Conservation (phyloP, 2,113 vertebrate genomes). For the Erythrocercus mccallii region DNA sequence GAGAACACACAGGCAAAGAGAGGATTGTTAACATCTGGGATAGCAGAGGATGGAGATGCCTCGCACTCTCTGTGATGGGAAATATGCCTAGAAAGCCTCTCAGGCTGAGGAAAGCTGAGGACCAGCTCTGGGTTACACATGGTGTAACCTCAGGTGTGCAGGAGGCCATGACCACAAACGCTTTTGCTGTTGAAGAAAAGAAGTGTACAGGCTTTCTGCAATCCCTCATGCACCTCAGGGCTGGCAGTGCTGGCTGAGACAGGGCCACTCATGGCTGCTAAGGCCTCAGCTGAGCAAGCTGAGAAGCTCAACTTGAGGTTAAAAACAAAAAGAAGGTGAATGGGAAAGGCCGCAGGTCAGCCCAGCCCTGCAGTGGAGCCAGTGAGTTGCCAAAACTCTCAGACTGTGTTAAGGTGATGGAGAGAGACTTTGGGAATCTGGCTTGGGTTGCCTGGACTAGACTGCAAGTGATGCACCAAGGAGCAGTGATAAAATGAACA, state of each 20-base stretch:
- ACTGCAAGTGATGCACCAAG: not conserved
- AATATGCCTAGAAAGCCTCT: not conserved
- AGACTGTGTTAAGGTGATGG: not conserved
- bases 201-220: not conserved
- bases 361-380: not conserved
- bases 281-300: not conserved
- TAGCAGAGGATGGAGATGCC: not conserved
- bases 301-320: not conserved
- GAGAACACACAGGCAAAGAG: not conserved
- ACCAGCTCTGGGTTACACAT: not conserved
- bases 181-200: not conserved
- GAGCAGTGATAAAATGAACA: not conserved
- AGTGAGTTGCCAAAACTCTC: not conserved
- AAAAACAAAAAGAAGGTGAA: not conserved
- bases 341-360: not conserved
- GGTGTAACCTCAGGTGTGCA: too few relatives aligned
- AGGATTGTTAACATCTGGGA: not conserved
- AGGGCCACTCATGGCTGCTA: not conserved
- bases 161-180: not conserved
- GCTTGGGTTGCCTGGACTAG: not conserved
- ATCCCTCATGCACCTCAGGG: not conserved
- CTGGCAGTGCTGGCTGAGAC: not conserved
- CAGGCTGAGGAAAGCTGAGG: not conserved
- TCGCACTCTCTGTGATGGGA: not conserved
- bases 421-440: not conserved